These are phyloP conservation scores for Bergia sp. DNA, from an alignment of 92 coral and sea anemone genomes.

Conservation along the genomic window DNA sequence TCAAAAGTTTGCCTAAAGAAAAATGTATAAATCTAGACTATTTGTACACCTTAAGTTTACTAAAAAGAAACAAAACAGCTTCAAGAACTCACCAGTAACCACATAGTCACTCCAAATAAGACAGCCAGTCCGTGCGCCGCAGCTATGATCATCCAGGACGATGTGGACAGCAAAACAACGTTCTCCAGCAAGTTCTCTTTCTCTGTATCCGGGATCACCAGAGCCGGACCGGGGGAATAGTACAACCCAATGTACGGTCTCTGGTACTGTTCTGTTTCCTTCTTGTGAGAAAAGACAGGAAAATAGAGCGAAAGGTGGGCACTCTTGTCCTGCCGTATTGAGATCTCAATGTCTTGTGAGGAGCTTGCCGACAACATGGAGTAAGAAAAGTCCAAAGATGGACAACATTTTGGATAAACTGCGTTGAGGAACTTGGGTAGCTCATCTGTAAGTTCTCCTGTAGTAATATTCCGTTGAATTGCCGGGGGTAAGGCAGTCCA, in stretches of 20 bases:
- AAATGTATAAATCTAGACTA: too few relatives aligned
- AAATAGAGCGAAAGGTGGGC: slow-evolving; percentile 22
- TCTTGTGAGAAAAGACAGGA: slow-evolving; percentile 16
- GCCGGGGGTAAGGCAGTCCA: background rate
- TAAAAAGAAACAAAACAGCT: background rate
- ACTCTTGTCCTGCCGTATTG: slow-evolving; percentile 20
- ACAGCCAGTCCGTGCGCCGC: background rate
- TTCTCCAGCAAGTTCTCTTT: background rate
- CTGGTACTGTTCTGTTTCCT: slow-evolving; percentile 7
- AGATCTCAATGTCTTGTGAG: slow-evolving; percentile 18
- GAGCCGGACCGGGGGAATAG: slow-evolving; percentile 27
- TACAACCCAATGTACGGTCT: slow-evolving; percentile 20
- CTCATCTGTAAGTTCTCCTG: background rate
- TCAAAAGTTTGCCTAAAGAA: too few relatives aligned
- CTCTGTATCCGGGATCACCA: background rate
- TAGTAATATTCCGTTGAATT: background rate
- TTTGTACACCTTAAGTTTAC: too few relatives aligned
- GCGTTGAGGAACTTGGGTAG: background rate
- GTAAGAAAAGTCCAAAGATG: background rate
- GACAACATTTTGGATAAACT: slow-evolving; percentile 7
- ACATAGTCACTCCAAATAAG: background rate
- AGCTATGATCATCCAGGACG: background rate
- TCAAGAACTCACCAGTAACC: slow-evolving; percentile 17
- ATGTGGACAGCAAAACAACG: background rate
- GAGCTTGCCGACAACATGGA: background rate